Percentiles rank a stretch among this genome's conserved stretches.
Conservation (phyloP, 2,797 vertebrate species). For the Caiman crocodilus region DNA sequence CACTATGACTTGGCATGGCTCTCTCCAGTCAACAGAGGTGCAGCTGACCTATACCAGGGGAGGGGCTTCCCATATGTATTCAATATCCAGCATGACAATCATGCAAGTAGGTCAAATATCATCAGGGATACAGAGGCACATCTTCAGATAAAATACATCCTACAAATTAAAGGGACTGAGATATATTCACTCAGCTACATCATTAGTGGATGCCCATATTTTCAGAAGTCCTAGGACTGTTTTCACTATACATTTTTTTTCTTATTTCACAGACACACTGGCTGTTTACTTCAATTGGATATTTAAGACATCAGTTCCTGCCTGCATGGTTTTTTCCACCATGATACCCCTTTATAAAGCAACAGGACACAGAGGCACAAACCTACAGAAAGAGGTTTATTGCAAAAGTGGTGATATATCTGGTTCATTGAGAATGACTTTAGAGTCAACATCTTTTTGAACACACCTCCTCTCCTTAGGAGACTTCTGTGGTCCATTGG, state of each 20-base stretch:
- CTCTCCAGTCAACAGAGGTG: background rate
- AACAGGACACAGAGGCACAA: background rate
- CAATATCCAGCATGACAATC: background rate
- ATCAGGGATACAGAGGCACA: fast-evolving
- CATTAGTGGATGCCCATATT: fast-evolving
- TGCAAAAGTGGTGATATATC: background rate
- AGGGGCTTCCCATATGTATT: background rate
- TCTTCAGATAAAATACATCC: background rate
- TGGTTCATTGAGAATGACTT: background rate
- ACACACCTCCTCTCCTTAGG: background rate
- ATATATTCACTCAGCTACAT: background rate
- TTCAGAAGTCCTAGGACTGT: constrained; percentile 10
- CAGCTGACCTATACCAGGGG: background rate
- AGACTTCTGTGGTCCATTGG: background rate
- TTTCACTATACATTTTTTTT: background rate
- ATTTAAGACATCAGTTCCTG: background rate
- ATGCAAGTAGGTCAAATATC: fast-evolving
- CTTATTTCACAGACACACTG: background rate
- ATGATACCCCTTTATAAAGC: background rate
- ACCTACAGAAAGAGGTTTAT: background rate
- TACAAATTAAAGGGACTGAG: background rate
- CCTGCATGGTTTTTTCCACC: background rate
- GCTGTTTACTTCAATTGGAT: background rate
- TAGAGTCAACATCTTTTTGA: background rate
- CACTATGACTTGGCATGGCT: background rate